Evolutionary conservation across 2,797 vertebrate genomes (phyloP), one percentile per base, ranked within the genome.

Genomic region (Salmo trutta): DNA sequence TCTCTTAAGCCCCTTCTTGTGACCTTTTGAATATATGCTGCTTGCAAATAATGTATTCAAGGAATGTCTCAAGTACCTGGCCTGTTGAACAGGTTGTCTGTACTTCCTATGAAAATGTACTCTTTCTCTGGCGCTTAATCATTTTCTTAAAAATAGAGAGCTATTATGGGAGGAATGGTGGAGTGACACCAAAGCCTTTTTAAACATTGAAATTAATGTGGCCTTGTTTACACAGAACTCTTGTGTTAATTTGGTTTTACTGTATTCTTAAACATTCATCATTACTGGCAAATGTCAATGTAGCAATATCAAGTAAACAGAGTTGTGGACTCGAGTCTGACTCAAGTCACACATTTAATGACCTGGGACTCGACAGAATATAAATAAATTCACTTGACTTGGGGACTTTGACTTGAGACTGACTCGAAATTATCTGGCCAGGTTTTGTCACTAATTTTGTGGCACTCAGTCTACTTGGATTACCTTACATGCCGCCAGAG

Each of bases 131-230:
- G 15, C 65, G 16, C 27, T 27, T 67, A 31, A 67, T 67, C 1
- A 17, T 67, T 31, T 67, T 15, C 12, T 67, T 15, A 17, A 31
- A 29, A 67, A 67, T 27, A 65, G 24, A 65, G 24, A 4, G 24
- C 10, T 27, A 29, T 24, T 10, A n/a, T 3, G 64, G 24, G 27
- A 29, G 64, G 65, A 31, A 31, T 16, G 65, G 36, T 7, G 36
- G 36, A 36, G 36, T 36, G 36, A 36, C 36, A 36, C 5, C 5
- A 7, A 36, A 36, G 6, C 36, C 15, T 71, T 74, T 80, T 80
- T 70, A 65, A 77, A 77, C n/a, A 7, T 80, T 68, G 64, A 76
- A 80, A 76, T 80, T 41, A 76, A 73, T 31, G 7, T 31, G 24
- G 65, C 65, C 24, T 31, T 29, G 16, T 29, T 64, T 64, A 24